A percentile compares a stretch with the other conserved stretches of the same genome.
Evolutionary conservation across 2,888 invertebrate species (phyloP).

Genomic region (Podotricha telesiphe): DNA sequence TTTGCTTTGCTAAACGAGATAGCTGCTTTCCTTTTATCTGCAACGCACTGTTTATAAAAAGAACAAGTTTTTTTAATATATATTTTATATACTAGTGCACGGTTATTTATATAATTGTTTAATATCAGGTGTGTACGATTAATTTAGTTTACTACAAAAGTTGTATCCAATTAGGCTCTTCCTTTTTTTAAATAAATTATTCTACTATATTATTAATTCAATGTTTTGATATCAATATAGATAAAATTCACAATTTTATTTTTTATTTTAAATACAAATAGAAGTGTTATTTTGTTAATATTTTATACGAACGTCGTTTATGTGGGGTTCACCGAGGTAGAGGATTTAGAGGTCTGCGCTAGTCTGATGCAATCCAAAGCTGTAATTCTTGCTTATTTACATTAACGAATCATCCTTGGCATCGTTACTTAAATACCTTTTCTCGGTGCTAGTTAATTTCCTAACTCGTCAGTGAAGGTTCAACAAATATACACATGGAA

Average conservation of each 20-base stretch:
- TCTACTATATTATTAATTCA: too few relatives aligned
- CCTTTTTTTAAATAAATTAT: background rate
- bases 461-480: conserved; percentile 35
- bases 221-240: too few relatives aligned
- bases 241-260: too few relatives aligned
- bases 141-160: too few relatives aligned
- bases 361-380: conserved; percentile 34
- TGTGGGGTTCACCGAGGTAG: conserved; percentile 35
- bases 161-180: background rate
- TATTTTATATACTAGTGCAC: background rate
- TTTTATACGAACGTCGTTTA: conserved; percentile 3
- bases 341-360: conserved; percentile 8
- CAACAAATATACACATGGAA: conserved; percentile 26
- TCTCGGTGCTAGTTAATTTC: conserved; percentile 32
- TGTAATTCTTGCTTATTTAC: conserved; percentile 42
- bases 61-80: background rate
- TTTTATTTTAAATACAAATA: conserved; percentile 42
- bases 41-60: background rate
- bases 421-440: conserved; percentile 38
- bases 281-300: background rate
- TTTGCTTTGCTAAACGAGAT: conserved; percentile 7
- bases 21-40: background rate
- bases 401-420: conserved; percentile 44
- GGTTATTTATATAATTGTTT: background rate
- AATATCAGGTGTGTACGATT: background rate